These are phyloP conservation scores for Orchestes rusci DNA, from an alignment of 2,888 invertebrate genomes.

Conservation along the genomic window DNA sequence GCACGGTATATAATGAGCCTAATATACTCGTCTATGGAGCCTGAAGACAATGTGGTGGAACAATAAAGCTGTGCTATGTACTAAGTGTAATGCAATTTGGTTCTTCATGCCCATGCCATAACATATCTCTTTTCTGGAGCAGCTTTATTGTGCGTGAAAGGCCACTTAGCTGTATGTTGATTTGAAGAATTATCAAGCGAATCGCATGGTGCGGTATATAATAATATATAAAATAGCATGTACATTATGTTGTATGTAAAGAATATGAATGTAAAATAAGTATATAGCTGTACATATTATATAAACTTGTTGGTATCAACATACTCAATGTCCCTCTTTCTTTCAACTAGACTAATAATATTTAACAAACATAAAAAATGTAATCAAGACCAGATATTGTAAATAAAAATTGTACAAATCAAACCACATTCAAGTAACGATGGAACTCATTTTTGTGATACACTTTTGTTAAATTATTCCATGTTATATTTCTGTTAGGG, in stretches of 20 bases:
- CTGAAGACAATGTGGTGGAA: constrained; percentile 12
- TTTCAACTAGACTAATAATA: too few relatives aligned
- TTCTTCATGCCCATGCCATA: neutral
- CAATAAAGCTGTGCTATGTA: neutral
- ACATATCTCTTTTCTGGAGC: neutral
- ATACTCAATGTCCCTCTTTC: too few relatives aligned
- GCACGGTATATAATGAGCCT: constrained; percentile 40
- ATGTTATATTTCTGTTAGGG: constrained; percentile 15
- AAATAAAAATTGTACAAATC: too few relatives aligned
- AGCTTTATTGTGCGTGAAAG: neutral
- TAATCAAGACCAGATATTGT: neutral
- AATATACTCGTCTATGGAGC: constrained; percentile 38
- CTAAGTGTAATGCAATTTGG: neutral
- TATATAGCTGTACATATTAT: too few relatives aligned
- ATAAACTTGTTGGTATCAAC: too few relatives aligned
- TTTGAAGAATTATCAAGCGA: constrained; percentile 38
- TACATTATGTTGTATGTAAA: too few relatives aligned
- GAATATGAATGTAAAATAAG: too few relatives aligned
- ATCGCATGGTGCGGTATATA: constrained; percentile 42
- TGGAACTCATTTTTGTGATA: constrained; percentile 22
- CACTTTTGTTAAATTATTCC: constrained; percentile 11
- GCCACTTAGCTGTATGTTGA: too few relatives aligned
- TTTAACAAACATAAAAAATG: too few relatives aligned
- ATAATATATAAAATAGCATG: constrained; percentile 24
- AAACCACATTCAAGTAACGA: too few relatives aligned